Base-by-base conservation (phyloP, 2,888 invertebrate genomes). In the Cephus nigrinus region DNA sequence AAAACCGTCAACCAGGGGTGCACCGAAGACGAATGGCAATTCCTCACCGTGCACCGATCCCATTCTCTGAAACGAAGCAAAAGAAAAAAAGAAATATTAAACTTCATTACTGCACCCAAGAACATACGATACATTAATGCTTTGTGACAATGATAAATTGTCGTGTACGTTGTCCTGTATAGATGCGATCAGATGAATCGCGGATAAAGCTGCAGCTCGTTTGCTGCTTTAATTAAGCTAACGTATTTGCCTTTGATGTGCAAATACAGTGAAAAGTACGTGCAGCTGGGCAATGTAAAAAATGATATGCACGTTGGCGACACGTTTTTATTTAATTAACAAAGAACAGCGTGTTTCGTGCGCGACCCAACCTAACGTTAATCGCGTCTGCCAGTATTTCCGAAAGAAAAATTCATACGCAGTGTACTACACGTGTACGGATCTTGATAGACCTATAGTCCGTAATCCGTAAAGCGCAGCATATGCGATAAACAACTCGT, bases 31-130 rank as follows among this genome's bases (percentile, higher is more conserved):
- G 91, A 97, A 98, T 0, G 97, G 96, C 81, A 98, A 92, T 88
- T 98, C 98, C 91, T 98, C 98, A 0, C 98, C 98, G 88, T 98
- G 97, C 4, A 97, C 97, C 0, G 97, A 97, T 31, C 98, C 98
- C 95, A 97, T 96, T 82, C 97, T 94, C 95, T 98, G 93, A 79
- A 78, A 80, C 75, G 12, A 31, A 71, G 55, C 9, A 55, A 55
- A 55, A 9, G 55, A 55, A 0, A 55, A 9, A 55, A 9, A 23
- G 5, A 15, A 4, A 15, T 55, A 55, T 55, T 9, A 55, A 23
- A 55, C 9, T 55, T 23, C 9, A 23, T 55, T 9, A 23, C 15
- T 55, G 23, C 5, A 55, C 23, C 15, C 5, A 23, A 55, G 23
- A 23, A 23, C 15, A 36, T 12, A 35, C 35, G 3, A 40, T 36